phyloP scores from a whole-genome alignment of 2,797 vertebrate species.

The Falco peregrinus region DNA sequence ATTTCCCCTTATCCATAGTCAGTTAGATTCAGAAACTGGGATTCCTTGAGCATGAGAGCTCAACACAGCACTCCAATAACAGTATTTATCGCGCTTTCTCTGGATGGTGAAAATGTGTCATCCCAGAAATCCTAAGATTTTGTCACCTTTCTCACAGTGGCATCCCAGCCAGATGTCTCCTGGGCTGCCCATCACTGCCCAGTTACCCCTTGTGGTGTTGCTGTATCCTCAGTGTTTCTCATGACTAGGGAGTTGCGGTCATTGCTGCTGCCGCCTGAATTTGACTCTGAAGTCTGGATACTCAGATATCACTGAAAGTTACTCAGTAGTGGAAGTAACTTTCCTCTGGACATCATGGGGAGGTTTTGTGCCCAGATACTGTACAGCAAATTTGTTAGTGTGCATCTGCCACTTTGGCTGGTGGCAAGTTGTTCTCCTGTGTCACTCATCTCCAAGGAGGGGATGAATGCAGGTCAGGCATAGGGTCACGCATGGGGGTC shows the following conservation, averaged over 20 bases:
- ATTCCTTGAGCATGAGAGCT: not conserved
- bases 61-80: not conserved
- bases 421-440: not conserved
- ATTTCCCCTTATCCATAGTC: not conserved
- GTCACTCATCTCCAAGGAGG: not conserved
- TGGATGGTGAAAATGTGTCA: not conserved
- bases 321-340: not conserved
- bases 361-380: not conserved
- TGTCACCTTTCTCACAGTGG: not conserved
- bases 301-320: not conserved
- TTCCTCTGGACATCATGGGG: not conserved
- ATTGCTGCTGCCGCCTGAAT: not conserved
- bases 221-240: not conserved
- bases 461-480: not conserved
- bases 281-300: not conserved
- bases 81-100: not conserved
- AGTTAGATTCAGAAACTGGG: not conserved
- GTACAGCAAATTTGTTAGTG: not conserved
- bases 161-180: not conserved
- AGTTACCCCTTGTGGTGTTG: not conserved
- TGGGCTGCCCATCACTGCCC: not conserved
- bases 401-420: not conserved
- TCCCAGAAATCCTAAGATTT: not conserved
- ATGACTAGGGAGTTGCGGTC: not conserved
- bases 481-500: accelerated